Evolutionary conservation across 2,888 invertebrate species (phyloP), one percentile per base, ranked within the genome.

Genomic region (Meiosimyza decipiens): DNA sequence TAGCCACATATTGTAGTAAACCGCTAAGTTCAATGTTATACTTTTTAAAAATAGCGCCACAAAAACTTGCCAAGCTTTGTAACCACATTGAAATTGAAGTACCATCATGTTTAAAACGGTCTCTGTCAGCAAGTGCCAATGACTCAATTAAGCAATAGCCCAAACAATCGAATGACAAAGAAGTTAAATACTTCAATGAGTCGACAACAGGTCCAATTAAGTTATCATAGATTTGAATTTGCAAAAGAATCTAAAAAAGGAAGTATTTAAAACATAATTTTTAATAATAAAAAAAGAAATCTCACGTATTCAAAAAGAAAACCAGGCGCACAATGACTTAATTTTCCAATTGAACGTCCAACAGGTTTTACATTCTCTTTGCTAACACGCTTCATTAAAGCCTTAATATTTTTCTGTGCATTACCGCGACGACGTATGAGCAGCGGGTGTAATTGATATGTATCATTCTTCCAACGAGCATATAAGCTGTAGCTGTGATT

Each of bases 321-420:
- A 11, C 95, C 95, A 0, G 99, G 99, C 59, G 97, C 95, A 66
- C 95, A 96, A 85, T 99, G 99, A 40, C 97, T 96, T 50, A 99
- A 89, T 89, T 99, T 99, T 15, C 99, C 99, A 77, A 99, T 94
- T 64, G 95, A 92, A 73, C 99, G 90, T 0, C 99, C 99, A 75
- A 97, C 95, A 1, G 95, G 96, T 86, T 99, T 99, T 7, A 98
- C 96, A 82, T 98, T 99, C 86, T 99, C 99, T 85, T 99, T 99
- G 80, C 97, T 97, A 52, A 97, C 96, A 76, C 95, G 92, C 88
- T 99, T 98, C 96, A 99, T 97, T 52, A 98, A 94, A 78, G 96
- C 96, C 85, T 97, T 97, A 64, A 98, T 95, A 82, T 95, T 92
- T 83, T 97, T 97, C 78, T 96, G 91, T 0, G 95, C 93, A 83